Evolutionary conservation across 2,888 invertebrate genomes (phyloP).

Genomic region (Diarsia dahlii): DNA sequence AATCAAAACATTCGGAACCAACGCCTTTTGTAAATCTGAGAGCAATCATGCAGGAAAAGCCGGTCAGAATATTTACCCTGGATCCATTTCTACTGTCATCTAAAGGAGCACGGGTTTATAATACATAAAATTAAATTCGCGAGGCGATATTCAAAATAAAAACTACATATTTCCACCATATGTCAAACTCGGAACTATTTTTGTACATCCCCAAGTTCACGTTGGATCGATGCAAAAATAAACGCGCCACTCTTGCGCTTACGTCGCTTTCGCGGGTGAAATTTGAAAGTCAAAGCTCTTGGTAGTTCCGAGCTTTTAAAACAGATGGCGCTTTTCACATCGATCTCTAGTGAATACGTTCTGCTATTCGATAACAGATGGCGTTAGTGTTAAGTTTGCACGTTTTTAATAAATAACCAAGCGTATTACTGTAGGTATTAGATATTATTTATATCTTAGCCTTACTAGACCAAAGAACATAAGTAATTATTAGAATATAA

Average conservation of each 20-base stretch:
- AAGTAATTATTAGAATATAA: too few relatives aligned
- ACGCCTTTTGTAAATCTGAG: slow-evolving; percentile 66
- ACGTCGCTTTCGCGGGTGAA: slow-evolving; percentile 61
- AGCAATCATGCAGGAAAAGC: slow-evolving; percentile 72
- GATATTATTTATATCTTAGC: not conserved
- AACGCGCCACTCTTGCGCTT: slow-evolving; percentile 68
- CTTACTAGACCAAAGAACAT: not conserved
- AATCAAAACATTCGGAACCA: slow-evolving; percentile 82
- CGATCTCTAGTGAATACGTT: slow-evolving; percentile 33
- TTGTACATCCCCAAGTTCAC: slow-evolving; percentile 87
- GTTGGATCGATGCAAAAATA: slow-evolving; percentile 79
- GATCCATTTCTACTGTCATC: slow-evolving; percentile 85
- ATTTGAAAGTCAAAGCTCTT: slow-evolving; percentile 28
- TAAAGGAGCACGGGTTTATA: slow-evolving; percentile 73
- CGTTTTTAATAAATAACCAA: not conserved
- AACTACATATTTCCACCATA: slow-evolving; percentile 89
- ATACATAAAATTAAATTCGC: slow-evolving; percentile 82
- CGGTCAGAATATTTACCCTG: slow-evolving; percentile 84
- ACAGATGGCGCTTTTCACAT: slow-evolving; percentile 74
- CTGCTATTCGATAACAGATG: slow-evolving; percentile 68
- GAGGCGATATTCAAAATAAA: slow-evolving; percentile 86
- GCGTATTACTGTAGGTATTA: too few relatives aligned
- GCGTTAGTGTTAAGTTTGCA: slow-evolving; percentile 45
- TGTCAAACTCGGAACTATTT: slow-evolving; percentile 90
- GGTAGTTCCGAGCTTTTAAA: slow-evolving; percentile 10